Evolutionary conservation across 2,797 vertebrate genomes (phyloP).

Genomic region (Myoxocephalus aenaeus): DNA sequence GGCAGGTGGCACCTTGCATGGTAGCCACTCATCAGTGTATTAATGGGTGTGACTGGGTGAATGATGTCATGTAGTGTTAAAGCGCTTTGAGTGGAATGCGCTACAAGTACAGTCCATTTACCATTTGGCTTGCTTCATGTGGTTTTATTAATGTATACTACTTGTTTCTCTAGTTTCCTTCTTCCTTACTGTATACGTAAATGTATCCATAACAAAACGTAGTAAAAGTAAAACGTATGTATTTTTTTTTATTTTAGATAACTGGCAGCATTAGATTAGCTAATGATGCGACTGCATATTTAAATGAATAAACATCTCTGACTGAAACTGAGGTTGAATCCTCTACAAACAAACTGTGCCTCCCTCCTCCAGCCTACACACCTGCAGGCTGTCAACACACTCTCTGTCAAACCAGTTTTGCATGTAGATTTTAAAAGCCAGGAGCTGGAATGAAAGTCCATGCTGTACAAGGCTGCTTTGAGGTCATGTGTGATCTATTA

Average conservation of each 20-base stretch:
- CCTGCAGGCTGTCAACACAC: conserved; percentile 35
- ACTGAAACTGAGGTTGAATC: conserved; percentile 67
- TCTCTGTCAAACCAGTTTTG: conserved; percentile 86
- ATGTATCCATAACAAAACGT: not conserved
- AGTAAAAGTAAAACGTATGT: not conserved
- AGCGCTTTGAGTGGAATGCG: no score
- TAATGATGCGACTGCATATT: not conserved
- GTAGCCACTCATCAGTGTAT: no score
- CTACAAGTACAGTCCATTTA: no score
- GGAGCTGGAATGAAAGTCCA: conserved; percentile 27
- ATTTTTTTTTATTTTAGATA: not conserved
- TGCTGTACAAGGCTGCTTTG: not conserved
- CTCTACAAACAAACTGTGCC: conserved; percentile 35
- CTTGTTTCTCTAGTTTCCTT: not conserved
- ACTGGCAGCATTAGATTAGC: not conserved
- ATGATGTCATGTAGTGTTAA: no score
- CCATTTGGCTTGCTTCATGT: not conserved
- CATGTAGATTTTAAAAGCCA: conserved; percentile 43
- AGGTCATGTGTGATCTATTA: not conserved
- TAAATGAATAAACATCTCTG: conserved; percentile 13
- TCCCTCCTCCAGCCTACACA: conserved; percentile 24
- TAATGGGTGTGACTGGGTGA: no score
- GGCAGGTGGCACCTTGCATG: no score
- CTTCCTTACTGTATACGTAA: not conserved
- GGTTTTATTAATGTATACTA: not conserved